phyloP scores from a whole-genome alignment of 2,113 vertebrate species.

The Trematocara variabile region DNA sequence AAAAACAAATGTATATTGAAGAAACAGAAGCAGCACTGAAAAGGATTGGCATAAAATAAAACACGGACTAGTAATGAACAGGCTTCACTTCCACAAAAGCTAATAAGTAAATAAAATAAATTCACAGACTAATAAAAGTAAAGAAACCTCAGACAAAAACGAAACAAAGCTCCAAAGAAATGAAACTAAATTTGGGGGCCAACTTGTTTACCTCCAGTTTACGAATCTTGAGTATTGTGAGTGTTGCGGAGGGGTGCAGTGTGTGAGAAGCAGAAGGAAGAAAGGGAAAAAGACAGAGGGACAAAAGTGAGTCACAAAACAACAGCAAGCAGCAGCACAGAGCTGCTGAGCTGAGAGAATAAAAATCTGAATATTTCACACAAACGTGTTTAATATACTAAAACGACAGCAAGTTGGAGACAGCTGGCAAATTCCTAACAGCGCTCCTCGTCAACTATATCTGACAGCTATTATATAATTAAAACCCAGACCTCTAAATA shows the following conservation, averaged over 20 bases:
- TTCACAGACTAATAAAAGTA: background rate
- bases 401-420: background rate
- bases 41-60: background rate
- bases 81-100: background rate
- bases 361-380: background rate
- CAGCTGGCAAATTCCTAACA: background rate
- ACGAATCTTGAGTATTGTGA: constrained; percentile 75
- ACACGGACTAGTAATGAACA: background rate
- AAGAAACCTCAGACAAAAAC: background rate
- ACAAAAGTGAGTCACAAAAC: constrained; percentile 54
- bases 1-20: background rate
- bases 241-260: constrained; percentile 18
- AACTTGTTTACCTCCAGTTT: constrained; percentile 80
- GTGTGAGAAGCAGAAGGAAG: constrained; percentile 47
- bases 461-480: background rate
- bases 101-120: background rate
- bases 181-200: background rate
- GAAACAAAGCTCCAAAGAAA: background rate
- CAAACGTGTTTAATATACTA: background rate
- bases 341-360: background rate
- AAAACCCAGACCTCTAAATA: background rate
- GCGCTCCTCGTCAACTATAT: background rate
- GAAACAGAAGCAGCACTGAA: background rate
- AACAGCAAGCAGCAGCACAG: constrained; percentile 1
- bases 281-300: constrained; percentile 65